Conservation (phyloP, 2,888 invertebrate genomes). For the Teleogryllus oceanicus region DNA sequence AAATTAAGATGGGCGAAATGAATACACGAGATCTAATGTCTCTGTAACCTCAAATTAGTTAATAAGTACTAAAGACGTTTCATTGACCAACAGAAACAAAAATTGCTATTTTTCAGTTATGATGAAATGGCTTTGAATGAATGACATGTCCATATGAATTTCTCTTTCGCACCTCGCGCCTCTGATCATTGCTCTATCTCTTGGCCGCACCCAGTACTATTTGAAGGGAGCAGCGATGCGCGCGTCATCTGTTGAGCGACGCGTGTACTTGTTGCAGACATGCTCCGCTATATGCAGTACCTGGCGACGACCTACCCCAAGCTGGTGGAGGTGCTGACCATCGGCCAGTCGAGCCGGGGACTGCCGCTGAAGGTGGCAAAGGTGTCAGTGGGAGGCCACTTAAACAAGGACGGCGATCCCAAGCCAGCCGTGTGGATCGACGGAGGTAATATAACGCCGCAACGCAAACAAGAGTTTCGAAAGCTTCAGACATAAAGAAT, state of each 20-base stretch:
- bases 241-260: neutral
- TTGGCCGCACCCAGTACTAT: no score
- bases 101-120: no score
- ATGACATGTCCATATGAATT: no score
- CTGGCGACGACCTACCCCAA: conserved; percentile 62
- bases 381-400: conserved; percentile 51
- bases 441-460: conserved; percentile 54
- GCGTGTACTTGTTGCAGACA: conserved; percentile 52
- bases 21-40: no score
- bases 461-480: neutral
- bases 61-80: no score
- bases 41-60: no score
- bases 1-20: no score
- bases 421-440: conserved; percentile 79
- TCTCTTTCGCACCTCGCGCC: no score
- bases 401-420: conserved; percentile 44
- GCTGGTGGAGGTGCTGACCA: conserved; percentile 62
- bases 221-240: no score
- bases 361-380: conserved; percentile 67
- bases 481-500: conserved; percentile 24
- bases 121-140: no score
- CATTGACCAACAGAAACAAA: no score
- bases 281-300: conserved; percentile 64
- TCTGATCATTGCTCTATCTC: no score
- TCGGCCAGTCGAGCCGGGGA: conserved; percentile 71